phyloP scores from a whole-genome alignment of 2,888 invertebrate genomes.

The Drosophila antonietae region DNA sequence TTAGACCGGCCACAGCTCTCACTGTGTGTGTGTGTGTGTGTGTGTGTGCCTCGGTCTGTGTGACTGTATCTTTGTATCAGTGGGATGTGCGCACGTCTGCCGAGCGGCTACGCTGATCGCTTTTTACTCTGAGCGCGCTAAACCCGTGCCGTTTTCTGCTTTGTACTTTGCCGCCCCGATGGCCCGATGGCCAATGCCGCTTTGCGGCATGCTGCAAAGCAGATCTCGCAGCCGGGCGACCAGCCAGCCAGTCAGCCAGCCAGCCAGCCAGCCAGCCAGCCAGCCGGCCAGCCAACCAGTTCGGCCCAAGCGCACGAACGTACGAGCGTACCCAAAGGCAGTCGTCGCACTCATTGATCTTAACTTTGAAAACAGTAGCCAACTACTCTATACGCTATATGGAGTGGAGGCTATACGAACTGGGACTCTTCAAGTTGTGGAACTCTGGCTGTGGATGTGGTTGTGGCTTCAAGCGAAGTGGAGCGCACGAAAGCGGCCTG shows the following conservation, averaged over 20 bases:
- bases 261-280: conserved; percentile 20
- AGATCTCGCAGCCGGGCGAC: conserved; percentile 51
- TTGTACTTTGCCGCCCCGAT: conserved; percentile 80
- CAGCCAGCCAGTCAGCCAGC: conserved; percentile 21
- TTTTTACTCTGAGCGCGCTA: conserved; percentile 83
- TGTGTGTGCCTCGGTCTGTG: conserved; percentile 24
- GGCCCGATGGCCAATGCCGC: conserved; percentile 35
- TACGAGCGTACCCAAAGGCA: conserved; percentile 52
- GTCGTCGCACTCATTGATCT: conserved; percentile 79
- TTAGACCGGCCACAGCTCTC: conserved; percentile 67
- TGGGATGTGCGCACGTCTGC: conserved; percentile 70
- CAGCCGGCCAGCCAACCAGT: conserved; percentile 28
- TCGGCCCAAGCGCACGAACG: conserved; percentile 34
- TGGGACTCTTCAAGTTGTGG: conserved; percentile 40
- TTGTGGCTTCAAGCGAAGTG: conserved; percentile 65
- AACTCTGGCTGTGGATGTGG: conserved; percentile 3
- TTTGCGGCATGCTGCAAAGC: conserved; percentile 83
- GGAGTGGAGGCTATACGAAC: conserved; percentile 41
- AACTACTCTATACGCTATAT: conserved; percentile 53
- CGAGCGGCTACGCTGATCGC: conserved; percentile 71
- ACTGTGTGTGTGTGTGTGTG: conserved; percentile 29
- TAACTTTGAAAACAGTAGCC: conserved; percentile 82
- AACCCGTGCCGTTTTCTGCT: conserved; percentile 83
- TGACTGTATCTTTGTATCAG: conserved; percentile 55
- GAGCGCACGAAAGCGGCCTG: conserved; percentile 74